phyloP scores from a whole-genome alignment of 1,140 invertebrate genomes.

The Gonatopus flavifemur region DNA sequence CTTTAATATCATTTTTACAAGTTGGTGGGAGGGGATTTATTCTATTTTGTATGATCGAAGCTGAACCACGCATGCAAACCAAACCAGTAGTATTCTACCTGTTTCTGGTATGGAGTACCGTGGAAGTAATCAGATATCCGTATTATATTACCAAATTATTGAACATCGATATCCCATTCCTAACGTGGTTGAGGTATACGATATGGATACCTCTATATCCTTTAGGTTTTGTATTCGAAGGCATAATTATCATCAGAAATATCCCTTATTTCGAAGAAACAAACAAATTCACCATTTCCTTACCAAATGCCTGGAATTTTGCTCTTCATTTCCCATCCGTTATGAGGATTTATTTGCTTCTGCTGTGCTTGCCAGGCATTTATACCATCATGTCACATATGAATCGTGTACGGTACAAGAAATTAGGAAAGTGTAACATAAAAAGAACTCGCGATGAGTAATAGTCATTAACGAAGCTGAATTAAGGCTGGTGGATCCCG shows the following conservation, averaged over 20 bases:
- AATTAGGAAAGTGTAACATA: conserved; percentile 52
- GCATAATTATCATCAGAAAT: conserved; percentile 75
- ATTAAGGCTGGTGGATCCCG: too few species aligned
- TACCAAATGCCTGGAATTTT: conserved; percentile 86
- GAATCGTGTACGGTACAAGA: conserved; percentile 68
- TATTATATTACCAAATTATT: conserved; percentile 85
- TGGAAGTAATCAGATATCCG: conserved; percentile 88
- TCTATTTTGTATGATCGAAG: conserved; percentile 80
- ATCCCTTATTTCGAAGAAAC: conserved; percentile 91
- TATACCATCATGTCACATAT: conserved; percentile 80
- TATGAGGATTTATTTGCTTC: conserved; percentile 75
- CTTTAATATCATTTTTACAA: conserved; percentile 69
- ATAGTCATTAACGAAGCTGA: too few species aligned
- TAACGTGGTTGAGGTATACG: conserved; percentile 93
- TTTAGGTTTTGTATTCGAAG: conserved; percentile 84
- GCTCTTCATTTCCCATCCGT: conserved; percentile 83
- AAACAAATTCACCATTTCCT: conserved; percentile 69
- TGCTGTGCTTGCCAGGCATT: conserved; percentile 73
- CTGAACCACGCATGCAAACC: conserved; percentile 81
- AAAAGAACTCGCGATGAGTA: too few species aligned
- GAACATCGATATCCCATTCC: conserved; percentile 69
- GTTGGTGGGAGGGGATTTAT: conserved; percentile 77
- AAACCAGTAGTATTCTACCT: conserved; percentile 87
- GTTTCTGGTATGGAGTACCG: conserved; percentile 77
- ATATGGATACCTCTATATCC: conserved; percentile 93